Evolutionary conservation across 2,113 vertebrate species (phyloP), one percentile per base, ranked within the genome.

Genomic region (Pseudolaguvia tuberculata): DNA sequence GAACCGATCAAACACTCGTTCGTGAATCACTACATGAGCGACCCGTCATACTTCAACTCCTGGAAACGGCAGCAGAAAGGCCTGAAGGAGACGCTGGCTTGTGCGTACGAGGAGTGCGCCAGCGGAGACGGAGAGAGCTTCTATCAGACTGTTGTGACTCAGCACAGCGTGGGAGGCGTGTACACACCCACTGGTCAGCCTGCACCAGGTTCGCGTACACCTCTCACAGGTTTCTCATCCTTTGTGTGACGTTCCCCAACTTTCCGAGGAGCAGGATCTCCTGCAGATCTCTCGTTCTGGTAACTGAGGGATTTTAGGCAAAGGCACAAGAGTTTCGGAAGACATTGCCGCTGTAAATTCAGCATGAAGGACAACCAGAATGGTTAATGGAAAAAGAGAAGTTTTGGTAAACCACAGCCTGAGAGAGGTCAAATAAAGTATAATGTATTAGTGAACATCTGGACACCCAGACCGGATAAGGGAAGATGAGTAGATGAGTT

Each of bases 11-110:
- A 95, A 74, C 96, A 96, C 85, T 98, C 96, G n/a, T 98, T 98
- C 0, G 96, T 98, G 81, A 98, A 97, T 91, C 96, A 98, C 61
- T 98, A 98, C 88, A 96, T 98, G 96, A 98, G 95, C 3, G 96
- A 98, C 87, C 95, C 96, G 71, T 94, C 93, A 10, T 98, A 98
- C 90, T 96, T 92, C 89, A 95, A 93, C 88, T 97, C 95, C 0
- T 98, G 96, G 96, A 98, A 97, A 85, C 89, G 95, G 71, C 93
- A 95, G 86, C 92, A 94, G 80, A 95, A 94, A 56, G 92, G 92
- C 58, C 85, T 94, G 45, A 92, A 94, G 80, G 77, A 84, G 77
- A 87, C 91, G 0, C 27, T 88, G 0, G 83, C 93, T 0, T 96
- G 94, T 35, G 83, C 88, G 77, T 96, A 95, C 1, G 94, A 96